Percentiles rank a stretch among this genome's conserved stretches.
These are phyloP conservation scores for Agapornis roseicollis DNA, from an alignment of 2,113 vertebrate species.

Conservation along the genomic window DNA sequence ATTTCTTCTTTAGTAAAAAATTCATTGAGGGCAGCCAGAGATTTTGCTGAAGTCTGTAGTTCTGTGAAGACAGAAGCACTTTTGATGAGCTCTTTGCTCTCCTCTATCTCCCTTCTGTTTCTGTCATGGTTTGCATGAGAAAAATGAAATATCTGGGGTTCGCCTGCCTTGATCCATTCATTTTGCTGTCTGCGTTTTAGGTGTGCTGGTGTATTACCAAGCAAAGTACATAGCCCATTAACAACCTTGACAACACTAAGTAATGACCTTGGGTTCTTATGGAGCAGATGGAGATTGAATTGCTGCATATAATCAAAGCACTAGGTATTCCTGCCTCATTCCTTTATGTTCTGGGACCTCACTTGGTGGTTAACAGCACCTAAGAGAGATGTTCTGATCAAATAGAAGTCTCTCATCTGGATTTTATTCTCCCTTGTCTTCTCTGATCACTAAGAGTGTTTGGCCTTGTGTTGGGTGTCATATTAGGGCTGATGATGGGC, in stretches of 20 bases:
- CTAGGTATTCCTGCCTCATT: background rate
- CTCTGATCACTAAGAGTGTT: background rate
- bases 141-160: background rate
- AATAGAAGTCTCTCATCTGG: background rate
- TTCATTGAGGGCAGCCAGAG: fast-evolving
- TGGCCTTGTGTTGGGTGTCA: background rate
- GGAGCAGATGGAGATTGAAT: background rate
- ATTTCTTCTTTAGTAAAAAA: background rate
- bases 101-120: background rate
- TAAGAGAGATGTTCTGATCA: background rate
- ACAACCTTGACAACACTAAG: background rate
- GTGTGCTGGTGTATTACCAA: background rate
- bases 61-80: background rate
- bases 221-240: background rate
- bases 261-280: background rate
- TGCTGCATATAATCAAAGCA: background rate
- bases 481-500: background rate
- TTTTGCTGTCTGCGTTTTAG: background rate
- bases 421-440: background rate
- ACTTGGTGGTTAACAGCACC: background rate
- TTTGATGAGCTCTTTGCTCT: background rate
- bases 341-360: background rate
- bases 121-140: background rate
- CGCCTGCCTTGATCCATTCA: background rate
- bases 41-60: background rate